These are phyloP conservation scores for Tipula confusa DNA, from an alignment of 2,888 invertebrate genomes.

Conservation along the genomic window DNA sequence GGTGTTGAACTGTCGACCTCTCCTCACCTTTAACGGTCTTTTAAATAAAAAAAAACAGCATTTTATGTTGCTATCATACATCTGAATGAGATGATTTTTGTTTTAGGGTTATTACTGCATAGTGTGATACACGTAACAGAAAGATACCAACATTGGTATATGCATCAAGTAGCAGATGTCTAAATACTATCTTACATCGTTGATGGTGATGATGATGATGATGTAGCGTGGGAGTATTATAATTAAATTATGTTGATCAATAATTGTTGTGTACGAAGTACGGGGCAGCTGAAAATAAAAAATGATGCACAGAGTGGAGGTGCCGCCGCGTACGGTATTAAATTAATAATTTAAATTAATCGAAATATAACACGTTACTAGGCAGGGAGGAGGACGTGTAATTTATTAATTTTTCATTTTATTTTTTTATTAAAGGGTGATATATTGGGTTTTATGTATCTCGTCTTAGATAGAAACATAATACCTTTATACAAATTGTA, in stretches of 20 bases:
- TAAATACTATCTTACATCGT: background rate
- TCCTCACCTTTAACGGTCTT: background rate
- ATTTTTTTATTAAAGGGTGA: background rate
- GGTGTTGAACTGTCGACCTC: background rate
- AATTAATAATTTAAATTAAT: background rate
- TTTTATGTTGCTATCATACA: background rate
- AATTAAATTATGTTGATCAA: background rate
- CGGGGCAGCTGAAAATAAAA: background rate
- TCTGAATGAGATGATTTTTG: background rate
- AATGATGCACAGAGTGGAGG: background rate
- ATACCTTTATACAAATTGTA: background rate
- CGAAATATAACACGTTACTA: background rate
- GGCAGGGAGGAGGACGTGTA: background rate
- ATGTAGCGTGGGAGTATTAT: background rate
- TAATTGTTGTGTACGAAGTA: background rate
- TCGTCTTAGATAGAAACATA: background rate
- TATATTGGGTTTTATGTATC: background rate
- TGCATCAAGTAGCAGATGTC: background rate
- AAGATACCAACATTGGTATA: background rate
- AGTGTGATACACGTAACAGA: background rate
- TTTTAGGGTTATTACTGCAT: background rate
- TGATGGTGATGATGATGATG: background rate
- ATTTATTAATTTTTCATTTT: background rate
- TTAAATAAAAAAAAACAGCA: background rate
- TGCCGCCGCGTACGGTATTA: background rate